Percentiles rank a stretch among this genome's conserved stretches.
Evolutionary conservation across 2,888 invertebrate species (phyloP).

Genomic region (Temnothorax unifasciatus): DNA sequence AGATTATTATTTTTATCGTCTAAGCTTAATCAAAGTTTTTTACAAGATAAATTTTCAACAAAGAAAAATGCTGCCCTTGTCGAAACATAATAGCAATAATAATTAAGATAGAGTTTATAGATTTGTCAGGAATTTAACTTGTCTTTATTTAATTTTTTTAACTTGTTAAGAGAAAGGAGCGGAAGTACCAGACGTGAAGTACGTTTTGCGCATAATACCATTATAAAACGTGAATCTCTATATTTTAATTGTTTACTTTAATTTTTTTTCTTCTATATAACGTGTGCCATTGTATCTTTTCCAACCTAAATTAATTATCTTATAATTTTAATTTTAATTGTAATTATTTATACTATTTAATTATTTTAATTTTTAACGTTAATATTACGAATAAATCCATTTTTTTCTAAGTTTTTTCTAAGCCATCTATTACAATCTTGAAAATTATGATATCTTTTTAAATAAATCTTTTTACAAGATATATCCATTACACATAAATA

Average conservation of each 20-base stretch:
- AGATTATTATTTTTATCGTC: neutral
- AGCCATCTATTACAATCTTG: neutral
- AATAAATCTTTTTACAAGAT: neutral
- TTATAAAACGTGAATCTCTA: neutral
- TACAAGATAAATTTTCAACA: neutral
- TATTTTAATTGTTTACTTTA: neutral
- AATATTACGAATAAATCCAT: neutral
- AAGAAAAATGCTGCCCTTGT: slow-evolving; percentile 1
- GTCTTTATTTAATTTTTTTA: neutral
- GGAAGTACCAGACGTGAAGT: neutral
- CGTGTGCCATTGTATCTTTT: slow-evolving; percentile 7
- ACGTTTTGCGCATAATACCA: neutral
- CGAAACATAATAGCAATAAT: neutral
- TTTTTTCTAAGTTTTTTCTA: neutral
- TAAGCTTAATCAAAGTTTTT: neutral
- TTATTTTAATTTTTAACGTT: neutral
- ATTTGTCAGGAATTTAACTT: neutral
- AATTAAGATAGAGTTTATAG: neutral
- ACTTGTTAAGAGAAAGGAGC: neutral
- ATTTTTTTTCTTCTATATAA: neutral
- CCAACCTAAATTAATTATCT: slow-evolving; percentile 10
- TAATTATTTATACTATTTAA: neutral
- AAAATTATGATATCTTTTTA: neutral
- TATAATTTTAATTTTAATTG: neutral
- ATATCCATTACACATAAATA: neutral